Conservation (phyloP, 2,113 vertebrate genomes). For the Rhabdomys dilectus region DNA sequence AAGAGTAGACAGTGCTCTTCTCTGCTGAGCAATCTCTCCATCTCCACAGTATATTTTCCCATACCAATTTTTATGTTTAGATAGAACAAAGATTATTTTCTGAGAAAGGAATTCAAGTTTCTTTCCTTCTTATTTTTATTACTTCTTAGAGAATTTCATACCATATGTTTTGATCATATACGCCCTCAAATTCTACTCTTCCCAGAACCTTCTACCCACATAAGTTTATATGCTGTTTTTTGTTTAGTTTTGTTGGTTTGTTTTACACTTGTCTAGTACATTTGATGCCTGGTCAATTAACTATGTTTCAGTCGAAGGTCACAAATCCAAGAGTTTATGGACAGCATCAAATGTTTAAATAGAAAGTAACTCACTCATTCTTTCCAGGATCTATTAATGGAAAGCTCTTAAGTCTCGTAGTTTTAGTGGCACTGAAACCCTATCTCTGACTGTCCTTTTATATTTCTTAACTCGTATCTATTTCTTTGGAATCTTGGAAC, state of each 20-base stretch:
- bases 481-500: background rate
- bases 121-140: background rate
- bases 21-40: no score
- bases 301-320: no score
- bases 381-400: background rate
- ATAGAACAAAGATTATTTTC: background rate
- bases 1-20: no score
- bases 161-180: background rate
- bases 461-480: background rate
- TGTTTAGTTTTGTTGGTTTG: background rate
- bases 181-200: no score
- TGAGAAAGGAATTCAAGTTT: background rate
- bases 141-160: background rate
- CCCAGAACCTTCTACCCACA: background rate
- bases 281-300: no score
- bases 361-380: background rate
- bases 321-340: no score
- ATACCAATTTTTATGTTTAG: background rate
- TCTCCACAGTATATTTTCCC: background rate
- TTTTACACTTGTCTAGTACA: background rate
- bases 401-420: background rate
- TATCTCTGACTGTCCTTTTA: background rate
- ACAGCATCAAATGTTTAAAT: background rate
- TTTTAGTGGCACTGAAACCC: background rate
- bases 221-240: background rate